These are phyloP conservation scores for Balaeniceps rex DNA, from an alignment of 2,113 vertebrate genomes.

Conservation along the genomic window DNA sequence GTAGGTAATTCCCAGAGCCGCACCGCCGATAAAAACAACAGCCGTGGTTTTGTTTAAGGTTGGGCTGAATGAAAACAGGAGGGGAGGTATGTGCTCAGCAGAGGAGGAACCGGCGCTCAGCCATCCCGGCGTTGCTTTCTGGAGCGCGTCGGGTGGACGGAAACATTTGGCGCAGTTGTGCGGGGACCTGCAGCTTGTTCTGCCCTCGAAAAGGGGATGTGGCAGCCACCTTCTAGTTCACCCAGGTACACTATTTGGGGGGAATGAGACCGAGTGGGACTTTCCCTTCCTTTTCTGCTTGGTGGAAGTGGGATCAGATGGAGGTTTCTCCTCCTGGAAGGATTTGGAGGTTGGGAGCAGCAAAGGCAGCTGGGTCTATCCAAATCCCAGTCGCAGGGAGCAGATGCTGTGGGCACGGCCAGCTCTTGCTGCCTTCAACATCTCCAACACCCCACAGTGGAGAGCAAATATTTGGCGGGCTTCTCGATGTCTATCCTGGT, in stretches of 20 bases:
- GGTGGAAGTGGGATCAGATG: neutral
- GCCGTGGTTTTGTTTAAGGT: constrained; percentile 1
- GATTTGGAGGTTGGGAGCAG: neutral
- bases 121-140: neutral
- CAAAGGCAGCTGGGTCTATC: neutral
- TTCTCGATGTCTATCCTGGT: accelerated
- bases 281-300: neutral
- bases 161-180: accelerated
- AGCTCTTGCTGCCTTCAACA: neutral
- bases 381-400: accelerated
- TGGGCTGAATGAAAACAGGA: constrained; percentile 18
- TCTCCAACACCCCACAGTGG: neutral
- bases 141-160: accelerated
- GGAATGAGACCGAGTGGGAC: accelerated
- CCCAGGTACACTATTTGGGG: neutral
- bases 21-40: accelerated
- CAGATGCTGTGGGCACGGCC: accelerated
- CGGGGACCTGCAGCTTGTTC: neutral
- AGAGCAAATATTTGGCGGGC: neutral
- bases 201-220: neutral
- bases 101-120: neutral
- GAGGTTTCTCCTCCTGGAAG: neutral
- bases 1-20: neutral
- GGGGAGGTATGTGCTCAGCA: neutral
- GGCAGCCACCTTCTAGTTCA: neutral